These are phyloP conservation scores for Hippoglossus stenolepis DNA, from an alignment of 2,113 vertebrate species.

Conservation along the genomic window DNA sequence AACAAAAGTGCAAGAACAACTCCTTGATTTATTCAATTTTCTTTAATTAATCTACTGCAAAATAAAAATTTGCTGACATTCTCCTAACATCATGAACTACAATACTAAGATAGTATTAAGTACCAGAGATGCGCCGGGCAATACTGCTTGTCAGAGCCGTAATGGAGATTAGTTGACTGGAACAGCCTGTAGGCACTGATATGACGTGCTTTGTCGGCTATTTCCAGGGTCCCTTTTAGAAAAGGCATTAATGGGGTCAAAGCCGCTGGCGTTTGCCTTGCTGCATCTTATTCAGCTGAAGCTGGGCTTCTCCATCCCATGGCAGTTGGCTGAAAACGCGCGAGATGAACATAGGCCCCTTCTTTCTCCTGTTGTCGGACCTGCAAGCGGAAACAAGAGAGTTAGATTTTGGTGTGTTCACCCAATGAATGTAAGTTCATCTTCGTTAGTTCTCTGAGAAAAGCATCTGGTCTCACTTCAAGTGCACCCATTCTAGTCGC, in stretches of 20 bases:
- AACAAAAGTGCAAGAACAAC: too few species aligned
- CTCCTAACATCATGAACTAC: background rate
- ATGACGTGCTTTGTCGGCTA: background rate
- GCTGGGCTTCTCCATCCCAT: slow-evolving; percentile 2
- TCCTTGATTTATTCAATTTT: too few species aligned
- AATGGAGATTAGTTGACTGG: background rate
- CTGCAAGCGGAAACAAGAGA: slow-evolving; percentile 75
- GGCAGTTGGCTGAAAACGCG: slow-evolving; percentile 78
- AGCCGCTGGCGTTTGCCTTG: slow-evolving; percentile 71
- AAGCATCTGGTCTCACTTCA: too few species aligned
- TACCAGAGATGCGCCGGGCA: background rate
- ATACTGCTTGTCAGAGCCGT: too few species aligned
- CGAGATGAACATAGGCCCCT: slow-evolving; percentile 83
- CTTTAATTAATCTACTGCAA: too few species aligned
- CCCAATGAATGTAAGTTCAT: background rate
- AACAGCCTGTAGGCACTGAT: slow-evolving; percentile 19
- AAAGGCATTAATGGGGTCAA: slow-evolving; percentile 85
- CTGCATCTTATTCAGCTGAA: slow-evolving; percentile 74
- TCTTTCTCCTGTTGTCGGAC: slow-evolving; percentile 76
- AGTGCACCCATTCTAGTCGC: background rate
- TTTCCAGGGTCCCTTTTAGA: slow-evolving; percentile 63
- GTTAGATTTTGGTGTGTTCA: too few species aligned
- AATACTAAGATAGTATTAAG: background rate
- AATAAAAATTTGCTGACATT: too few species aligned
- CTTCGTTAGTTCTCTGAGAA: background rate